Percentiles rank a stretch among this genome's conserved stretches.
phyloP scores from a whole-genome alignment of 2,797 vertebrate species.

The Eidolon dupreanum region DNA sequence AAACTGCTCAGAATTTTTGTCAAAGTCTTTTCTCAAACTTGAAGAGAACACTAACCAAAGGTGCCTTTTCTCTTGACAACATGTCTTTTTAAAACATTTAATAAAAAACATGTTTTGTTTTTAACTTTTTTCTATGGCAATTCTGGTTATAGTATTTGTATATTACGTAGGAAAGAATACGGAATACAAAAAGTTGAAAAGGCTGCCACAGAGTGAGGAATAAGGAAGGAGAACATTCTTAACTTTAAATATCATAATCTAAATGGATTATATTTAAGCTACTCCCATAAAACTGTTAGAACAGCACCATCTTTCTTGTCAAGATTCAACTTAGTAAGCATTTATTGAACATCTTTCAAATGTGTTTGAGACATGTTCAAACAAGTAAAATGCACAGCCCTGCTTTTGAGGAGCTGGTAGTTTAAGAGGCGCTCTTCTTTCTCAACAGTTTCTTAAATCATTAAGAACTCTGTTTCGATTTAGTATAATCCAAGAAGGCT shows the following conservation, averaged over 20 bases:
- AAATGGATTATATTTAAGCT: constrained; percentile 49
- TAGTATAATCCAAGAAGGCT: not conserved
- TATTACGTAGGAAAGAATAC: not conserved
- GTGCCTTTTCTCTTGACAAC: not conserved
- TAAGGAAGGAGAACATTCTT: constrained; percentile 46
- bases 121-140: not conserved
- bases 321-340: not conserved
- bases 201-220: not conserved
- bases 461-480: constrained; percentile 8
- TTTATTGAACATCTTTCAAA: not conserved
- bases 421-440: not conserved
- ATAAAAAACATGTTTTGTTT: not conserved
- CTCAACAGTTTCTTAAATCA: not conserved
- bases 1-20: not conserved
- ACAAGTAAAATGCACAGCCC: not conserved
- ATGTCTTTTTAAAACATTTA: not conserved
- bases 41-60: not conserved
- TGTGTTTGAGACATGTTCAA: not conserved
- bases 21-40: not conserved
- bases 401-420: not conserved
- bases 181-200: not conserved
- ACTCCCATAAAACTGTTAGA: not conserved
- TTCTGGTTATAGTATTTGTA: not conserved
- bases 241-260: constrained; percentile 48
- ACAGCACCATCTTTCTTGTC: constrained; percentile 31